Evolutionary conservation across 2,113 vertebrate genomes (phyloP), one percentile per base, ranked within the genome.

Genomic region (Procavia capensis): DNA sequence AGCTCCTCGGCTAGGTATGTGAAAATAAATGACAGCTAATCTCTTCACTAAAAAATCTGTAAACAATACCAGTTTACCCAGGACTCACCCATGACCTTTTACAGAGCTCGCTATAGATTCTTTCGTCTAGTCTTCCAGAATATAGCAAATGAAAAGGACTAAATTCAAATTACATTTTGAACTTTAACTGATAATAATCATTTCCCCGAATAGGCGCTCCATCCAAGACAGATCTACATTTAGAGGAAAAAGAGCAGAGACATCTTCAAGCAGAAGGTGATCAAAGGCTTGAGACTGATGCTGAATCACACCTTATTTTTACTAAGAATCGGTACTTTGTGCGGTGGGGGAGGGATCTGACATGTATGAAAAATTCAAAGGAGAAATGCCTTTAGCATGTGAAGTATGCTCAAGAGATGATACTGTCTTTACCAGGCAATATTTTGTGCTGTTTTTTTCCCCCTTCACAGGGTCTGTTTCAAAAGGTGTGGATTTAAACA

Each of bases 1-100:
- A 97, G 97, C 98, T 98, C 98, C 97, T 98, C 98, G 96, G 98
- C 99, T 98, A 99, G 98, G 98, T 98, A 99, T 98, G 98, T 98
- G 98, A 99, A 99, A 99, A 99, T 99, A 99, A 99, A 99, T 99
- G 99, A 99, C 98, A 98, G 98, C 98, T 99, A 99, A 99, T 99
- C 99, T 99, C 99, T 99, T 99, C 98, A 99, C 99, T 99, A 99
- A 99, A 99, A 99, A 99, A 99, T 98, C 98, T 99, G 99, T 99
- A 99, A 99, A 99, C 99, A 99, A 99, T 99, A 98, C 98, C 98
- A 99, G 99, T 99, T 99, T 99, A 99, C 98, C 98, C 98, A 98
- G 97, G 97, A 98, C 98, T 99, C 98, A 99, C 98, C 98, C 98
- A n/a, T 98, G 98, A 98, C 98, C 98, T 98, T 98, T 98, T 85